Conservation (phyloP, 1,140 invertebrate genomes). For the Diachasmimorpha longicaudata region DNA sequence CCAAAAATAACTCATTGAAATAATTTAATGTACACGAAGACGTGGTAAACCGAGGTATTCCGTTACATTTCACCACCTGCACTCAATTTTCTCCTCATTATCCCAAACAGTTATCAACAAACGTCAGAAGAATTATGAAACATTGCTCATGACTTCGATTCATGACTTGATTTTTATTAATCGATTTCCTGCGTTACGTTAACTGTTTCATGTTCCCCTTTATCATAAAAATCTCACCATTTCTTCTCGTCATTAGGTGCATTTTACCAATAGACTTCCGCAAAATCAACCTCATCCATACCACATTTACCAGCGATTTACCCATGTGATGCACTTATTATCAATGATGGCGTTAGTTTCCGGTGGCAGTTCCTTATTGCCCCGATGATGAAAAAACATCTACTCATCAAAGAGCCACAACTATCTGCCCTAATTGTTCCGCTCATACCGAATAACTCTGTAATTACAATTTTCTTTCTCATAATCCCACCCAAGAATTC, state of each 20-base stretch:
- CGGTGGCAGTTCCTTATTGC: constrained; percentile 10
- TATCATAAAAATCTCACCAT: neutral
- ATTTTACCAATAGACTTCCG: neutral
- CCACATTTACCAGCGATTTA: neutral
- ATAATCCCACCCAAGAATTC: neutral
- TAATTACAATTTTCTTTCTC: neutral
- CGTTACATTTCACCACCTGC: neutral
- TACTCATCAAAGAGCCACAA: neutral
- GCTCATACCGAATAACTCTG: neutral
- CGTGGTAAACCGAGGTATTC: too few species aligned
- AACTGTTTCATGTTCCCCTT: neutral
- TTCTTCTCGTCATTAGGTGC: neutral
- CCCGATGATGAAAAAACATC: neutral
- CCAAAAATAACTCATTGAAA: too few species aligned
- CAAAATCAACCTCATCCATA: neutral
- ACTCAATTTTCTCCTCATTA: neutral
- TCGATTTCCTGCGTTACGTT: neutral
- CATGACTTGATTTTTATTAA: neutral
- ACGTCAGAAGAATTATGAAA: neutral
- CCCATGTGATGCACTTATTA: neutral
- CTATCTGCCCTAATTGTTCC: neutral
- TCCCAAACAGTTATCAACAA: neutral
- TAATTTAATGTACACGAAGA: too few species aligned
- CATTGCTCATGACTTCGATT: neutral
- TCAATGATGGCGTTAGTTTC: neutral